Conservation (phyloP, 1,140 invertebrate genomes). For the Pentalonia nigronervosa region DNA sequence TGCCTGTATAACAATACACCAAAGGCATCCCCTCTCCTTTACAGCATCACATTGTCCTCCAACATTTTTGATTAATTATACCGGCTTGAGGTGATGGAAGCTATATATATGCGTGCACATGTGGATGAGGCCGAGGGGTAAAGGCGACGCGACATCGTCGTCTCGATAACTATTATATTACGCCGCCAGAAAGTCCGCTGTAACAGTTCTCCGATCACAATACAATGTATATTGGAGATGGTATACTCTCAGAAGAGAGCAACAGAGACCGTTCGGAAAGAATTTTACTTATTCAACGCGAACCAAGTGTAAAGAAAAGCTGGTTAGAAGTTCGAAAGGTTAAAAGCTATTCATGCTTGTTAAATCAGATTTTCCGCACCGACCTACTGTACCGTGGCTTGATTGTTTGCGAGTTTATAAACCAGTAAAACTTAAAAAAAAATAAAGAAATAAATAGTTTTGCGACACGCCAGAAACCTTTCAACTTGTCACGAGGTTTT, state of each 20-base stretch:
- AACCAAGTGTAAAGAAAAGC: slow-evolving; percentile 20
- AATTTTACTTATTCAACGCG: slow-evolving; percentile 22
- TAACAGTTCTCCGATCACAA: slow-evolving; percentile 24
- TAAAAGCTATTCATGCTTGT: slow-evolving; percentile 28
- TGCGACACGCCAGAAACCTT: background rate
- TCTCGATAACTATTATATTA: background rate
- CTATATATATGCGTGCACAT: background rate
- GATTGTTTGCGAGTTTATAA: slow-evolving; percentile 48
- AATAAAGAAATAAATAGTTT: slow-evolving; percentile 22
- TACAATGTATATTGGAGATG: background rate
- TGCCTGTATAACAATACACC: slow-evolving; percentile 30
- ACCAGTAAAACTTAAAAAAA: slow-evolving; percentile 12
- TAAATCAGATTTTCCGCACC: slow-evolving; percentile 38
- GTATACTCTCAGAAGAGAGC: background rate
- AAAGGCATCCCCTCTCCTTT: slow-evolving; percentile 33
- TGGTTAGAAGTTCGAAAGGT: slow-evolving; percentile 41
- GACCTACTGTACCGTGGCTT: background rate
- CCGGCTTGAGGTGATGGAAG: too few relatives aligned
- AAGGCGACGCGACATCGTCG: background rate
- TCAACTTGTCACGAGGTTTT: background rate
- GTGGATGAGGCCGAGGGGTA: background rate
- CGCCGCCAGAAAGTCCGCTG: slow-evolving; percentile 17
- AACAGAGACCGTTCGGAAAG: background rate
- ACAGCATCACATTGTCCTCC: slow-evolving; percentile 22
- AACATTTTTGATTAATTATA: slow-evolving; percentile 52